Base-by-base conservation (phyloP, 1,140 invertebrate species). In the Drosophila lini region DNA sequence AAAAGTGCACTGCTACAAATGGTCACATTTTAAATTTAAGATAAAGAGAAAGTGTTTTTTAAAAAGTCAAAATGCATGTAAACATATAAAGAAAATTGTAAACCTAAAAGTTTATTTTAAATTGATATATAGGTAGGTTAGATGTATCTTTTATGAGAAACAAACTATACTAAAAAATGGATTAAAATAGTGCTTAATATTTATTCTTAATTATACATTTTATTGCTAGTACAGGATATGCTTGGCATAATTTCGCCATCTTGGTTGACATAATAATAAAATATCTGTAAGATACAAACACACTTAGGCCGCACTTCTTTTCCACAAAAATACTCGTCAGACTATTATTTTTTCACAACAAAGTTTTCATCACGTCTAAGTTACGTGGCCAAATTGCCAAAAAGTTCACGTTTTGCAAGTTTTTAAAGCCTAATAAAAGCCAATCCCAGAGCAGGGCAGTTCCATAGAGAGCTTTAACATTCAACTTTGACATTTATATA, bases 381-480 rank as follows among this genome's bases (percentile, higher is more conserved):
- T 55, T 55, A 55, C 52, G 52, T 55, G 52, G 34, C 13, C 19
- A 25, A 55, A 55, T 55, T 55, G 52, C 52, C 19, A 55, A 38
- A 15, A 55, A 55, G 34, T 55, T 38, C 52, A 55, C 34, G 52
- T 38, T 38, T 40, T 38, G 34, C 19, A 38, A 55, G 13, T 55
- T 55, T 55, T 55, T 38, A 55, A 55, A 38, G 52, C 52, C 52
- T 38, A 38, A 55, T 55, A 55, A 55, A 55, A 55, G 19, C 13
- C 13, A 38, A n/a, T 55, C 19, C 52, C 50, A 9, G 16, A 5
- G 11, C 13, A 4, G 4, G 32, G 32, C 7, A 15, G 0, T 16
- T 36, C 50, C 13, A 2, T 0, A 1, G 52, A 19, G 34, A 25
- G 34, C 52, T 55, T 25, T 38, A 55, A 55, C 52, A 55, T 55